Conservation (phyloP, 2,888 invertebrate species). For the Yponomeuta evonymella region DNA sequence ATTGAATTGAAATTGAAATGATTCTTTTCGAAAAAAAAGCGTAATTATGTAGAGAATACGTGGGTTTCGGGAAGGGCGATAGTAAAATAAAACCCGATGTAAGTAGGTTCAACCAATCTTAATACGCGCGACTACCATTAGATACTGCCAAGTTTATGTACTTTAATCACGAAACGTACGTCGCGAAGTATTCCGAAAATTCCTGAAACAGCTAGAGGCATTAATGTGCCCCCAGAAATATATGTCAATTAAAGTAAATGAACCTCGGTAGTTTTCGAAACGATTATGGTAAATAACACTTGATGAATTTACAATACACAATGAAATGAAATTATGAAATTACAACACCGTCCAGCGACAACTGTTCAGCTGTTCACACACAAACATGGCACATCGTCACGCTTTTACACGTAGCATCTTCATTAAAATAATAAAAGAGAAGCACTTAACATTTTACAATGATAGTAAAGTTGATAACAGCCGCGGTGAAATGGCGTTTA, state of each 20-base stretch:
- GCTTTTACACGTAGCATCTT: conserved; percentile 30
- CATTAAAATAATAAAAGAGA: conserved; percentile 19
- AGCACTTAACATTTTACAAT: conserved; percentile 12
- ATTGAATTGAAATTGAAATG: too few relatives aligned
- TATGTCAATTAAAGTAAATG: too few relatives aligned
- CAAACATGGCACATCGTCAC: conserved; percentile 36
- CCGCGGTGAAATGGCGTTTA: conserved; percentile 7
- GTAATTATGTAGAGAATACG: too few relatives aligned
- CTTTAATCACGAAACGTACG: neutral
- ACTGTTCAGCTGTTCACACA: conserved; percentile 19
- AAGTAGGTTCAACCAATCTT: neutral
- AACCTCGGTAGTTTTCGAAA: neutral
- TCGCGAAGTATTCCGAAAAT: neutral
- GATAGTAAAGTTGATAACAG: conserved; percentile 12
- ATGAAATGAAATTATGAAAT: neutral
- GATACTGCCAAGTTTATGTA: neutral
- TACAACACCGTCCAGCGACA: conserved; percentile 12
- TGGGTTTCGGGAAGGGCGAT: too few relatives aligned
- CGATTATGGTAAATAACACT: neutral
- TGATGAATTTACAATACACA: neutral
- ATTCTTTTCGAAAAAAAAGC: too few relatives aligned
- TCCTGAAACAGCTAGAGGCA: neutral
- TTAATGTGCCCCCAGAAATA: too few relatives aligned
- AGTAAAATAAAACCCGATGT: too few relatives aligned
- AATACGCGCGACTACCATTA: neutral